Evolutionary conservation across 2,113 vertebrate genomes (phyloP).

Genomic region (Microcebus tavaratra): DNA sequence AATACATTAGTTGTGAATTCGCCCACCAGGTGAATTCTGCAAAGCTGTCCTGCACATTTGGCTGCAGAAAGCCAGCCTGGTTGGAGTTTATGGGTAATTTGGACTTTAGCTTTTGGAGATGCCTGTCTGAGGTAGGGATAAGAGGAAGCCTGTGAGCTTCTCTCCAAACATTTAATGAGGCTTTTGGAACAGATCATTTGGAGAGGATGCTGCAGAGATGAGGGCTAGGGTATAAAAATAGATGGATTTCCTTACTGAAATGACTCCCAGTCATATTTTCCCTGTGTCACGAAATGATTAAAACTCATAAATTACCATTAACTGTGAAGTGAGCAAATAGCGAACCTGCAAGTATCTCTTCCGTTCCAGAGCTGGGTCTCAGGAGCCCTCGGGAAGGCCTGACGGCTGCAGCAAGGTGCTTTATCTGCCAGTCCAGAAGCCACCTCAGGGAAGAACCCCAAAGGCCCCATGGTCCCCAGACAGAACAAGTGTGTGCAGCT

Average conservation of each 20-base stretch:
- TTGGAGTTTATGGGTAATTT: not conserved
- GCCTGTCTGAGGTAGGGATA: not conserved
- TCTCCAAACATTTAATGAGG: not conserved
- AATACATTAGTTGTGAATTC: not conserved
- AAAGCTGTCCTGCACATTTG: not conserved
- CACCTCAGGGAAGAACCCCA: not conserved
- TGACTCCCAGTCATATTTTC: not conserved
- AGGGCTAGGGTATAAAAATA: conserved; percentile 40
- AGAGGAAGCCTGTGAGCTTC: not conserved
- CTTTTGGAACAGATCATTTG: conserved; percentile 1
- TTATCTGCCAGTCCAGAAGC: not conserved
- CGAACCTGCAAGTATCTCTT: not conserved
- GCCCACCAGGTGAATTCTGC: not conserved
- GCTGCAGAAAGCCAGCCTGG: not conserved
- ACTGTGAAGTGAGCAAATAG: not conserved
- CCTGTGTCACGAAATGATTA: conserved; percentile 45
- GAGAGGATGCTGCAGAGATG: not conserved
- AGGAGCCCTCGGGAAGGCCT: not conserved
- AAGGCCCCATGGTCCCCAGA: not conserved
- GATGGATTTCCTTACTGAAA: conserved; percentile 58
- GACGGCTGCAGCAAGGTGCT: not conserved
- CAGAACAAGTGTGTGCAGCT: accelerated
- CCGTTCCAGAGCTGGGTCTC: not conserved
- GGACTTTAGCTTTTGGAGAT: not conserved
- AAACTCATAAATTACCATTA: conserved; percentile 54